Evolutionary conservation across 2,888 invertebrate genomes (phyloP), one percentile per base, ranked within the genome.

Genomic region (Clostera curtula): DNA sequence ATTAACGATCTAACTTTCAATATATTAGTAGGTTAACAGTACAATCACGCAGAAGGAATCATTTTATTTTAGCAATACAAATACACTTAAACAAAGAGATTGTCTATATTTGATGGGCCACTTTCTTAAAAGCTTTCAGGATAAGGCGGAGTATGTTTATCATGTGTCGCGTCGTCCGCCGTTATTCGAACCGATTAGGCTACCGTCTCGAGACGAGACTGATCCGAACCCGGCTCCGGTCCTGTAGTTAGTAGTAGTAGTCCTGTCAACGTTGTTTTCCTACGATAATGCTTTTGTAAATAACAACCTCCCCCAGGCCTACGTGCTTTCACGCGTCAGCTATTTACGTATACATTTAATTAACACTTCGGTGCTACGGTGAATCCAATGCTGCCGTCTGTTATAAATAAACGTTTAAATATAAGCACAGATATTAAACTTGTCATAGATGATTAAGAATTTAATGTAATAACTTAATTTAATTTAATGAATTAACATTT

Each of bases 281-380:
- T 60, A 59, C 57, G 58, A 66, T 75, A 72, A 72, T 71, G 73
- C 51, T 55, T 68, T 55, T 62, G 72, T 70, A 72, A 74, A 74
- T 67, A 75, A 16, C 56, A 47, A 40, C 56, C 49, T 44, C 52
- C 60, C 57, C 49, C 55, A 42, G 29, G 19, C 10, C 8, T 8
- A n/a, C 13, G n/a, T n/a, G 47, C 54, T 52, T 60, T 55, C 45
- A 52, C 62, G 49, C 49, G 47, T 40, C 38, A 49, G 57, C 59
- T 67, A 66, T 69, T 66, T 67, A 53, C 54, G 52, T 63, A 59
- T 61, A 62, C 56, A 49, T 64, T 60, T 67, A 69, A 72, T 73
- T 72, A 72, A 67, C 66, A 61, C 64, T 67, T 61, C 53, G 58
- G 33, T 44, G 44, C 49, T 50, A 38, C 51, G 64, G 55, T 55